A percentile compares a stretch with the other conserved stretches of the same genome.
Conservation (phyloP, 2,113 vertebrate genomes). For the Romanogobio albipinnatus region DNA sequence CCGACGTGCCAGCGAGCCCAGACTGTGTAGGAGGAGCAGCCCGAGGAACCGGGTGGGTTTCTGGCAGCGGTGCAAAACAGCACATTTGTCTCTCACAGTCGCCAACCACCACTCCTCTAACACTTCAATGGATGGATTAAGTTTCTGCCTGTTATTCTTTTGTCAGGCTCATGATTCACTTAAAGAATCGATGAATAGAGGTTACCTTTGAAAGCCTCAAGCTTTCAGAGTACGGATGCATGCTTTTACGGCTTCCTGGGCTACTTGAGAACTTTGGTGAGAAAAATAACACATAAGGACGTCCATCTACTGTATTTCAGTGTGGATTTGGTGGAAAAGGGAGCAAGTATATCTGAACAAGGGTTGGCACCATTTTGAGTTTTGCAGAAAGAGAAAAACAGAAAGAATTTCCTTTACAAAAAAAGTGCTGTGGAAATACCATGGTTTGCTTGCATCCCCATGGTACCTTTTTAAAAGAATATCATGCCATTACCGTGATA, state of each 20-base stretch:
- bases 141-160: constrained; percentile 53
- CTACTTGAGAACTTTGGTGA: constrained; percentile 29
- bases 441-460: too few relatives aligned
- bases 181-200: constrained; percentile 50
- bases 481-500: background rate
- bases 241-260: constrained; percentile 31
- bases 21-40: constrained; percentile 27
- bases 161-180: constrained; percentile 51
- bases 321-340: background rate
- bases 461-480: background rate
- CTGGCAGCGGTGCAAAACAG: constrained; percentile 57
- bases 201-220: constrained; percentile 41
- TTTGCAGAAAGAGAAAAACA: background rate
- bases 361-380: background rate
- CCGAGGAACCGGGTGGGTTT: constrained; percentile 41
- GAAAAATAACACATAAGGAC: constrained; percentile 21
- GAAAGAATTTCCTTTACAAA: too few relatives aligned
- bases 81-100: constrained; percentile 48
- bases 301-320: constrained; percentile 23
- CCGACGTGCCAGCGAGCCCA: constrained; percentile 24
- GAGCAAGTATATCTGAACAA: background rate
- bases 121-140: constrained; percentile 57
- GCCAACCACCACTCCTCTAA: constrained; percentile 54
- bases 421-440: background rate
- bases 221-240: constrained; percentile 21